Percentiles rank a stretch among this genome's conserved stretches.
Evolutionary conservation across 1,140 invertebrate genomes (phyloP).

Genomic region (Drosophila pseudoananassae): DNA sequence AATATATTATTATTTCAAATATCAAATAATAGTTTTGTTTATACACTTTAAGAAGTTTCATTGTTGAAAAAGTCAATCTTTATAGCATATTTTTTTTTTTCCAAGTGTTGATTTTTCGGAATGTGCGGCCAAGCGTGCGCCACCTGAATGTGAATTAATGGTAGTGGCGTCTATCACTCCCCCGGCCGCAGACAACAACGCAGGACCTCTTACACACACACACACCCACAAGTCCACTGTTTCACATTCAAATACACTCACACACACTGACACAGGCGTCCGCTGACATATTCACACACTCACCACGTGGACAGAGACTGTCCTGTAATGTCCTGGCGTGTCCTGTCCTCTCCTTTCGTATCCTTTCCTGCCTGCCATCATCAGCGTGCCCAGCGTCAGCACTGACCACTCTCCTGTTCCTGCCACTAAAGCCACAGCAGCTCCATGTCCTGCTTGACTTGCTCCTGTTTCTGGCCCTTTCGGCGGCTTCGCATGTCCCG

Average conservation of each 20-base stretch:
- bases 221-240: not conserved
- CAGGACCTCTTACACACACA: constrained; percentile 3
- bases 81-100: not conserved
- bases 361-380: constrained; percentile 25
- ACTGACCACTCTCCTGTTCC: constrained; percentile 39
- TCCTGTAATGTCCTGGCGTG: constrained; percentile 15
- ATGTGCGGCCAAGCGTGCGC: constrained; percentile 69
- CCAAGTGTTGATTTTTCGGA: constrained; percentile 14
- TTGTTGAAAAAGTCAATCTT: no score
- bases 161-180: constrained; percentile 78
- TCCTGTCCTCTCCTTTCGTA: constrained; percentile 1
- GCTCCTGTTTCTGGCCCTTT: constrained; percentile 24
- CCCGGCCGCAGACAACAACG: constrained; percentile 71
- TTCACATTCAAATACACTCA: constrained; percentile 24
- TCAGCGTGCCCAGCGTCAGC: constrained; percentile 28
- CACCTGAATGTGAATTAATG: constrained; percentile 82
- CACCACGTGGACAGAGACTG: constrained; percentile 30
- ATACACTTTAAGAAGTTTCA: no score
- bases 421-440: constrained; percentile 35
- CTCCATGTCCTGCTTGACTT: constrained; percentile 40
- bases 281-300: constrained; percentile 58
- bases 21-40: not conserved
- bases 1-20: not conserved
- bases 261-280: not conserved
- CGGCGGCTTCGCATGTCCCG: constrained; percentile 19